These are phyloP conservation scores for Borostomias antarcticus DNA, from an alignment of 2,797 vertebrate species.

Conservation along the genomic window DNA sequence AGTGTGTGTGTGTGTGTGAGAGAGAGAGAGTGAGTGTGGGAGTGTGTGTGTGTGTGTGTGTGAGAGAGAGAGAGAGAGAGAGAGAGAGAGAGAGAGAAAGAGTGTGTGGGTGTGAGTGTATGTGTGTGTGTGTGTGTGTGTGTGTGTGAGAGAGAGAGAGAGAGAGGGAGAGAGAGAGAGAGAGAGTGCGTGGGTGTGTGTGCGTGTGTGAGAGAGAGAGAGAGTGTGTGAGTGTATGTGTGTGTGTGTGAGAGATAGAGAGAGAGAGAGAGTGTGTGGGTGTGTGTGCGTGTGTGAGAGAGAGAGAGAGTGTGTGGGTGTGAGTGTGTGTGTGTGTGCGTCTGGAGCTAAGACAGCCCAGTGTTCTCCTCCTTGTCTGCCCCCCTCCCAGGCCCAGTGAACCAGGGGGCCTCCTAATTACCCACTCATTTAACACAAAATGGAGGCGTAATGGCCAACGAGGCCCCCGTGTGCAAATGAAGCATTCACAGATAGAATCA, in stretches of 20 bases:
- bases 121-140: too few relatives aligned
- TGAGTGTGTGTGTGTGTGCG: conserved; percentile 25
- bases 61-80: neutral
- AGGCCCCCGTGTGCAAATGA: conserved; percentile 71
- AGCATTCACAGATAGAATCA: conserved; percentile 73
- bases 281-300: neutral
- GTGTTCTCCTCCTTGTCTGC: conserved; percentile 54
- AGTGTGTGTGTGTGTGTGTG: conserved; percentile 25
- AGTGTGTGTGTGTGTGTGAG: neutral
- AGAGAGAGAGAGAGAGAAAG: neutral
- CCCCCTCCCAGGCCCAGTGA: conserved; percentile 29
- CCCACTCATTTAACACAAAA: conserved; percentile 76
- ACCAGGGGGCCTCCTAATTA: conserved; percentile 74
- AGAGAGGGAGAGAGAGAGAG: too few relatives aligned
- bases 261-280: neutral
- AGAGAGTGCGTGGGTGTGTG: too few relatives aligned
- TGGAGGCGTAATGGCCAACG: conserved; percentile 72
- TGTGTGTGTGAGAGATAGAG: neutral
- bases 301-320: neutral
- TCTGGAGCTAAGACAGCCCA: conserved; percentile 48
- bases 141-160: too few relatives aligned
- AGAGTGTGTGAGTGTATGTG: too few relatives aligned
- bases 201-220: too few relatives aligned
- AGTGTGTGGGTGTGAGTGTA: too few relatives aligned
- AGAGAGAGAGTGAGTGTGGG: neutral